Evolutionary conservation across 2,888 invertebrate genomes (phyloP).

Genomic region (Drosophila nr. fundita): DNA sequence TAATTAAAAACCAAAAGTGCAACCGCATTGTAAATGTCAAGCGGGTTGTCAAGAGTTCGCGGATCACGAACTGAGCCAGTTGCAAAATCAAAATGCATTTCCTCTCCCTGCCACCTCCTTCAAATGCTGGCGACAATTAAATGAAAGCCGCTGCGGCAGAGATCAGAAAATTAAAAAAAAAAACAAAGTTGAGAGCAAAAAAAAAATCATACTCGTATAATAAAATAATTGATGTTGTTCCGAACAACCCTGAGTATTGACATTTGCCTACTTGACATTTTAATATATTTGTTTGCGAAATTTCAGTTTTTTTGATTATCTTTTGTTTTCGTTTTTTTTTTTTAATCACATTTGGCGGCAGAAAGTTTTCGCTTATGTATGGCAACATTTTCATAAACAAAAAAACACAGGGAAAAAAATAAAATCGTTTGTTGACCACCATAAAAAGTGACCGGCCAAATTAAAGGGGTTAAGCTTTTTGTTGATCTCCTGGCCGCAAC

Average conservation of each 20-base stretch:
- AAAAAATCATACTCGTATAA: slow-evolving; percentile 53
- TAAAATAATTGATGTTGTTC: slow-evolving; percentile 69
- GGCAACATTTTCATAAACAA: slow-evolving; percentile 50
- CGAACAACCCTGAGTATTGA: slow-evolving; percentile 63
- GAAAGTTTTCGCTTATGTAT: slow-evolving; percentile 15
- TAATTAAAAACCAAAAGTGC: slow-evolving; percentile 78
- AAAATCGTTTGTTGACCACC: slow-evolving; percentile 51
- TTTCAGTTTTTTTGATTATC: slow-evolving; percentile 25
- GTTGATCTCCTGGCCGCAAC: slow-evolving; percentile 58
- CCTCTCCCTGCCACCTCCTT: slow-evolving; percentile 24
- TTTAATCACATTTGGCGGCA: slow-evolving; percentile 41
- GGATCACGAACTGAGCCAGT: slow-evolving; percentile 73
- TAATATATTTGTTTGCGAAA: slow-evolving; percentile 73
- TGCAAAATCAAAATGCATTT: slow-evolving; percentile 80
- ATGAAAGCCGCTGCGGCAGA: slow-evolving; percentile 56
- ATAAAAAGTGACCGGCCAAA: slow-evolving; percentile 45
- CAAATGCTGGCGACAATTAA: slow-evolving; percentile 56
- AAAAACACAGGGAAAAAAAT: slow-evolving; percentile 1
- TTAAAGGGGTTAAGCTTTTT: slow-evolving; percentile 72
- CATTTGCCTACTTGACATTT: slow-evolving; percentile 78
- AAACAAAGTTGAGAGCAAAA: slow-evolving; percentile 9
- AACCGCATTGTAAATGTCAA: slow-evolving; percentile 78
- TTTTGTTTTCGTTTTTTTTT: slow-evolving; percentile 30
- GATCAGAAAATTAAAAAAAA: slow-evolving; percentile 27
- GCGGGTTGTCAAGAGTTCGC: slow-evolving; percentile 60